Evolutionary conservation across 2,113 vertebrate species (phyloP), one percentile per base, ranked within the genome.

Genomic region (Platichthys flesus): DNA sequence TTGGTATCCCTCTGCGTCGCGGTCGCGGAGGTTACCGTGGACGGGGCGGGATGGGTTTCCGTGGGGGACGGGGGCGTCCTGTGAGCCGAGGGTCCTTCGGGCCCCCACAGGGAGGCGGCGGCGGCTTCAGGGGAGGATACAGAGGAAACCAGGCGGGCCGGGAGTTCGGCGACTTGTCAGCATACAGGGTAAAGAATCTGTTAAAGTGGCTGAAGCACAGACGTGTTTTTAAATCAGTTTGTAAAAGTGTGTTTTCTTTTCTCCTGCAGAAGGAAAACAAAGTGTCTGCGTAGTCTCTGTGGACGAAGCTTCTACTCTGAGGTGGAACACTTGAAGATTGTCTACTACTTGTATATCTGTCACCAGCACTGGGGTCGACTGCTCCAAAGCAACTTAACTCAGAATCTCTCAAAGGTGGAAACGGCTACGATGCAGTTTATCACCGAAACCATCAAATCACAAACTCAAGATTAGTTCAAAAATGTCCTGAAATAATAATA

Each of bases 301-400:
- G 85, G 85, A 87, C 88, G 89, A 90, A 88, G 91, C 84, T 85
- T 83, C 82, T 69, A 64, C 82, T 84, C 84, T 88, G 84, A 92
- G 86, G 73, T 91, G 93, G 91, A 92, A 89, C 93, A 93, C 89
- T 89, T 95, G 95, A 95, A 92, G 92, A 93, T 93, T 75, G 90
- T 95, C 94, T 93, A 92, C 91, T 96, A 91, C 94, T 95, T 96
- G 95, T 97, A 95, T 93, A 95, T 94, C 95, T 95, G 96, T 97
- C 97, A 97, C 96, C 97, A 98, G 97, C 97, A 97, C 96, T 96
- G 95, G 95, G 92, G 91, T 95, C 91, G 93, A 93, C 93, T 93
- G 92, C 95, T 95, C 93, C 89, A 85, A 95, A 89, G 91, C 94
- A 95, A 93, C 94, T 92, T 91, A 58, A 85, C 90, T 91, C 77